Evolutionary conservation across 2,797 vertebrate genomes (phyloP).

Genomic region (Acanthurus leucopareius): DNA sequence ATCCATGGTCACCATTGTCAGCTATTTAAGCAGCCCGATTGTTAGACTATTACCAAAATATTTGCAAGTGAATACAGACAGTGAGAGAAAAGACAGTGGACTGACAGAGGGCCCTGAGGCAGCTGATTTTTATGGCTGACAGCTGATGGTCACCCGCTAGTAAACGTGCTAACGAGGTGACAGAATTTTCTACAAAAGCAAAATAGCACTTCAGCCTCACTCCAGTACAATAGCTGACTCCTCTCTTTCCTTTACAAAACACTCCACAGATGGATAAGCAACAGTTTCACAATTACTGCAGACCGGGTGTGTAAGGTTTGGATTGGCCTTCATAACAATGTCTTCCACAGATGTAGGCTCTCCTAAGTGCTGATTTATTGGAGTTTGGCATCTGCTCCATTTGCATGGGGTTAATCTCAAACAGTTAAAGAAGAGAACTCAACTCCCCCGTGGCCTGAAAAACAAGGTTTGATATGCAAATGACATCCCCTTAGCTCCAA

Average conservation of each 20-base stretch:
- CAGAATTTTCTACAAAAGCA: conserved; percentile 65
- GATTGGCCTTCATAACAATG: conserved; percentile 72
- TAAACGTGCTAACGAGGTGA: conserved; percentile 75
- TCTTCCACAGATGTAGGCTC: conserved; percentile 72
- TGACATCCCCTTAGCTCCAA: conserved; percentile 55
- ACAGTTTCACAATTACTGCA: conserved; percentile 74
- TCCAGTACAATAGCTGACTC: conserved; percentile 54
- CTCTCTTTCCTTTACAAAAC: conserved; percentile 66
- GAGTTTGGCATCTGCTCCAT: conserved; percentile 82
- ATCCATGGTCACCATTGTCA: conserved; percentile 17
- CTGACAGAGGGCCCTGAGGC: conserved; percentile 37
- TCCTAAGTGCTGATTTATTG: conserved; percentile 82
- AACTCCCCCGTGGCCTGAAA: conserved; percentile 73
- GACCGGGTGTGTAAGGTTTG: conserved; percentile 65
- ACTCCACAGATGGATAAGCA: conserved; percentile 79
- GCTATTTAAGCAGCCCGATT: conserved; percentile 30
- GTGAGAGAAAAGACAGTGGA: conserved; percentile 37
- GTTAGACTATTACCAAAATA: conserved; percentile 47
- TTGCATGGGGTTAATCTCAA: conserved; percentile 83
- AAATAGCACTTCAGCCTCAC: conserved; percentile 55
- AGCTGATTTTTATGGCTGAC: conserved; percentile 60
- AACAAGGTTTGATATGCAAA: conserved; percentile 82
- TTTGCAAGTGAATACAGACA: conserved; percentile 67
- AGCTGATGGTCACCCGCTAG: conserved; percentile 71
- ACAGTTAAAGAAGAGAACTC: conserved; percentile 77